Evolutionary conservation across 2,888 invertebrate species (phyloP), one percentile per base, ranked within the genome.

Genomic region (Periphyllus acericola): DNA sequence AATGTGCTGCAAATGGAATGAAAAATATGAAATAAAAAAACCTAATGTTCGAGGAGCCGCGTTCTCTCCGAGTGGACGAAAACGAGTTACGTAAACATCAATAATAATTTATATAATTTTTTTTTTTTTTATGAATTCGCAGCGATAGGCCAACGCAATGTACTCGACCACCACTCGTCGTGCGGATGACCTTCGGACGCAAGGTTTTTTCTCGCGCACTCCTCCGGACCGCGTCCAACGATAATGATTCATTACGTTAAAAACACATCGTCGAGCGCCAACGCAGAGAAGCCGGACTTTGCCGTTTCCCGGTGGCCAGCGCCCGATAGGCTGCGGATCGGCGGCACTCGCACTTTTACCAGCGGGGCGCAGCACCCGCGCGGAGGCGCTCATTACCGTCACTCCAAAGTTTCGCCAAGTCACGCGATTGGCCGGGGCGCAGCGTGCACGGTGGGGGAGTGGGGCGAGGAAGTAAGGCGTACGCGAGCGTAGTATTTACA

Each of bases 201-300:
- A 32, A 81, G 3, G 40, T 21, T 71, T 81, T 81, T 81, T 81
- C n/a, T n/a, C 40, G 68, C 79, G 34, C 52, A 60, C 79, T 79
- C 25, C 79, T 79, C 14, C 32, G 5, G 14, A 60, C 60, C 60
- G 21, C 21, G 25, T 60, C 60, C 60, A 60, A 60, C 60, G 21
- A 60, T 60, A 60, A 60, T 60, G 21, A 60, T 46, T 46, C 46
- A 46, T 46, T 46, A 46, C 21, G 8, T 21, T 60, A 8, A 2
- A 21, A 21, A 21, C 21, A 21, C 60, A 25, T 21, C 21, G 46
- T 3, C 3, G 25, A 60, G 25, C 3, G 60, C 21, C 6, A 25
- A 25, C 25, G 9, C n/a, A n/a, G n/a, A n/a, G n/a, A n/a, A n/a
- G n/a, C n/a, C n/a, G n/a, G n/a, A n/a, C n/a, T n/a, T n/a, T n/a